Percentiles rank a stretch among this genome's conserved stretches.
phyloP scores from a whole-genome alignment of 2,113 vertebrate genomes.

The Chelonoidis abingdonii region DNA sequence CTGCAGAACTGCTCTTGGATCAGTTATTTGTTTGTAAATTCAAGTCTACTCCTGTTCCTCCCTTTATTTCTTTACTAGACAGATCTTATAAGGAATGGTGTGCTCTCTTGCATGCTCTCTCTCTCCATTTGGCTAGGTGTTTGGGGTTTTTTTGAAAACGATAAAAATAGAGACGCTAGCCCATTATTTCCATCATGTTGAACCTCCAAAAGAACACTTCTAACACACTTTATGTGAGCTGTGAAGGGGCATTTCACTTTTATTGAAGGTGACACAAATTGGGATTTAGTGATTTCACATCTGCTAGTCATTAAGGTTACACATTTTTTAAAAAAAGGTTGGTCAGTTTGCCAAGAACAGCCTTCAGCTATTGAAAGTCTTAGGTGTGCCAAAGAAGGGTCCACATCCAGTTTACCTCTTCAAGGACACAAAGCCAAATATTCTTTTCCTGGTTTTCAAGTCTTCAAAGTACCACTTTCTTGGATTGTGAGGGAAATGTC shows the following conservation, averaged over 20 bases:
- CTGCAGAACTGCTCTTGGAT: constrained; percentile 37
- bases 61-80: background rate
- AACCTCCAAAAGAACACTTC: background rate
- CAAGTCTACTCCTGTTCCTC: background rate
- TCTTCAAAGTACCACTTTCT: constrained; percentile 11
- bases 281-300: constrained; percentile 25
- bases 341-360: background rate
- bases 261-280: constrained; percentile 33
- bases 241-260: background rate
- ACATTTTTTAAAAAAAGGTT: constrained; percentile 18
- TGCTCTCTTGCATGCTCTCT: background rate
- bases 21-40: constrained; percentile 28
- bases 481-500: constrained; percentile 64
- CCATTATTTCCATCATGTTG: background rate
- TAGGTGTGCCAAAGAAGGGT: constrained; percentile 54
- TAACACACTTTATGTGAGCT: background rate
- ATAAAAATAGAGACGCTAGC: background rate
- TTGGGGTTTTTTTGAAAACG: background rate
- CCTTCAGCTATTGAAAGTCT: constrained; percentile 49
- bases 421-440: constrained; percentile 38
- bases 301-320: constrained; percentile 45
- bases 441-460: constrained; percentile 33
- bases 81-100: background rate
- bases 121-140: background rate
- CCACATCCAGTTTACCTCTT: constrained; percentile 49